Evolutionary conservation across 2,888 invertebrate species (phyloP), one percentile per base, ranked within the genome.

Genomic region (Apamea epomidion): DNA sequence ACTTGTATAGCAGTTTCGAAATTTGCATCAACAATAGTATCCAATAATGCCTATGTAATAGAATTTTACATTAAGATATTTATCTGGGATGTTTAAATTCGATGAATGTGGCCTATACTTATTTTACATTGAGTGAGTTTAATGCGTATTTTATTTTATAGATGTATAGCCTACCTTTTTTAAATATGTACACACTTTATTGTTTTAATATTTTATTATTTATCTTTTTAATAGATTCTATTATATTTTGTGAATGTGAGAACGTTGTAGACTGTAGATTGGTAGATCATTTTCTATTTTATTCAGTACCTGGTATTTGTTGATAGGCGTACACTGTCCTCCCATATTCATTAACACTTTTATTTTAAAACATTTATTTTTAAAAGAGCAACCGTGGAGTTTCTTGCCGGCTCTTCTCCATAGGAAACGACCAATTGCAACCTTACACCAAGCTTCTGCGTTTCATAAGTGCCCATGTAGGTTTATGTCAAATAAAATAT

Each of bases 61-160:
- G 65, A 81, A 60, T 78, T 81, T 71, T 80, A 73, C 78, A 86
- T 87, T 83, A 78, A 87, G 87, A 87, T 87, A 71, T 74, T 70
- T 71, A 87, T 87, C 88, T 62, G 25, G 3, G 45, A 37, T 75
- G 62, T n/a, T 62, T 51, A 21, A 74, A 45, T 69, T 42, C 18
- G 16, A 81, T 74, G 29, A 18, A 69, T 51, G 18, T 64, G 18
- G 14, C 14, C 1, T 68, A 12, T 29, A 21, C 7, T 42, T 6
- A 16, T 60, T 1, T 32, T 25, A 74, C 2, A 70, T 62, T 58
- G 10, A 32, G 14, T 58, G 10, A 32, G 18, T 32, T 65, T 51
- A 32, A 68, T 81, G 29, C 60, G n/a, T 25, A n/a, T 71, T 60
- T 65, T 76, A 45, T 48, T 32, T 1, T 16, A 42, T 4, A 32